Evolutionary conservation across 1,140 invertebrate genomes (phyloP).

Genomic region (Oppia nitens): DNA sequence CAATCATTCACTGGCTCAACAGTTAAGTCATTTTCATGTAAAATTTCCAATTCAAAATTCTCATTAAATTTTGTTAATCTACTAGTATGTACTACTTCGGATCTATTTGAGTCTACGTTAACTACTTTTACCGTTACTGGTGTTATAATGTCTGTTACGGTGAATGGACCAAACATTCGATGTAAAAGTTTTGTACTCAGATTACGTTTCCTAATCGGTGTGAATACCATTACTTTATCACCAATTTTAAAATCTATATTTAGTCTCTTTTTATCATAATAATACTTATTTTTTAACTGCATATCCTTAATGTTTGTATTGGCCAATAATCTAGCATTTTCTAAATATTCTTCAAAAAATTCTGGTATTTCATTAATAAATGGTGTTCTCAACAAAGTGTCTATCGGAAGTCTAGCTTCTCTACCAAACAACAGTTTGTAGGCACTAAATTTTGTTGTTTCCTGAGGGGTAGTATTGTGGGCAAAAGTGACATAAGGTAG

Average conservation of each 20-base stretch:
- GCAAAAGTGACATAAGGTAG: conserved; percentile 29
- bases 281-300: neutral
- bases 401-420: conserved; percentile 21
- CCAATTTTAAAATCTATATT: neutral
- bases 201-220: conserved; percentile 10
- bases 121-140: too few relatives aligned
- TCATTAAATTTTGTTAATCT: too few relatives aligned
- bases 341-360: neutral
- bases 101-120: too few relatives aligned
- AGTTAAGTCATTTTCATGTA: too few relatives aligned
- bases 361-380: neutral
- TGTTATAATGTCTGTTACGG: too few relatives aligned
- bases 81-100: too few relatives aligned
- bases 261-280: neutral
- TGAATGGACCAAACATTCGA: conserved; percentile 9
- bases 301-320: neutral
- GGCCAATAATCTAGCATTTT: neutral
- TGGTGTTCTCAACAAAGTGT: neutral
- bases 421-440: conserved; percentile 31
- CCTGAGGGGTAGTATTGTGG: conserved; percentile 31
- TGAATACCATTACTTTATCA: conserved; percentile 13
- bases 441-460: conserved; percentile 27
- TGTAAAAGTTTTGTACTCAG: conserved; percentile 15
- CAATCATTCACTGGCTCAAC: too few relatives aligned
- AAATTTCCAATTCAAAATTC: too few relatives aligned